These are phyloP conservation scores for Pangasius larnaudii DNA, from an alignment of 2,797 vertebrate genomes.

Conservation along the genomic window DNA sequence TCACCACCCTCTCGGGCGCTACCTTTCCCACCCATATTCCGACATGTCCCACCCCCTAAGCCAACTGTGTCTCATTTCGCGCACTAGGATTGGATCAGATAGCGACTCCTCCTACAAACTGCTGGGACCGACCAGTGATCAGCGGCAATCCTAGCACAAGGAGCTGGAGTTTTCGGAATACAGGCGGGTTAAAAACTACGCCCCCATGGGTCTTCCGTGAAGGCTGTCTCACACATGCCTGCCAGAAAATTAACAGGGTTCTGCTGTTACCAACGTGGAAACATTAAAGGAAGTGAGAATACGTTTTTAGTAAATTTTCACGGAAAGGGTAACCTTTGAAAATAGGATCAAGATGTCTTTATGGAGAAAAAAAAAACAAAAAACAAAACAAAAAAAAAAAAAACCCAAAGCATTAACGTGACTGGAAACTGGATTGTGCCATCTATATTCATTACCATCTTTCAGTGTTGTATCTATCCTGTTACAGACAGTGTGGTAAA, in stretches of 20 bases:
- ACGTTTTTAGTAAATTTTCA: not conserved
- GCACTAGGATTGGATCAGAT: not conserved
- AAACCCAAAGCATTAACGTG: not conserved
- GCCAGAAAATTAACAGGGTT: not conserved
- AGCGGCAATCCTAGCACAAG: not conserved
- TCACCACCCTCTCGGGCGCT: constrained; percentile 62
- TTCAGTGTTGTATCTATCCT: not conserved
- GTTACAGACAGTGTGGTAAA: not conserved
- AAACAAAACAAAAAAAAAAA: not conserved
- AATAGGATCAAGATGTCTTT: not conserved
- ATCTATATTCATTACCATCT: no score
- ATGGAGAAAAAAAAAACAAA: not conserved
- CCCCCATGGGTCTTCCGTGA: not conserved
- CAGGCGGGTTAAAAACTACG: not conserved
- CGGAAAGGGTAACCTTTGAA: not conserved
- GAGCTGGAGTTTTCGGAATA: not conserved
- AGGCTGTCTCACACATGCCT: constrained; percentile 12
- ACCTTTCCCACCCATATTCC: constrained; percentile 6
- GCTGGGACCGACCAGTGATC: not conserved
- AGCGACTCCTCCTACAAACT: not conserved
- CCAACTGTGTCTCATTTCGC: not conserved
- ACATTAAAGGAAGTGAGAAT: not conserved
- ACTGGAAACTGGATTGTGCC: not conserved
- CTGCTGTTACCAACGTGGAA: not conserved
- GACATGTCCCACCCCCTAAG: not conserved